Percentiles rank a stretch among this genome's conserved stretches.
Evolutionary conservation across 1,140 invertebrate genomes (phyloP).

Genomic region (Lethrus apterus): DNA sequence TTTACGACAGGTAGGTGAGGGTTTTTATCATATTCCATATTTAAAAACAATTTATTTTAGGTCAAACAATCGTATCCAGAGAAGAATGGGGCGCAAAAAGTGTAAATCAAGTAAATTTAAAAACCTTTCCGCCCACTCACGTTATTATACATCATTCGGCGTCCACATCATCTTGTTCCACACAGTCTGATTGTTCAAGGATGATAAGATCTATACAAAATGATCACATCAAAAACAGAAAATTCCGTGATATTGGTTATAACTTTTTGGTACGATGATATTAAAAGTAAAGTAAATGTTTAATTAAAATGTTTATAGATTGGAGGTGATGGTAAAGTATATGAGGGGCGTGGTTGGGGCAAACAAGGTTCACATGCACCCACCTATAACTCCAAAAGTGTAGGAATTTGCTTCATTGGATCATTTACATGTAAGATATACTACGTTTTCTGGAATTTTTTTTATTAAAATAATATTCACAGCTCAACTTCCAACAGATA

Average conservation of each 20-base stretch:
- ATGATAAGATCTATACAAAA: background rate
- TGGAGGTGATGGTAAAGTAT: background rate
- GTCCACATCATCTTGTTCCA: background rate
- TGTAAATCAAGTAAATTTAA: no score
- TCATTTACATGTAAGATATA: background rate
- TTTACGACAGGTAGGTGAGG: background rate
- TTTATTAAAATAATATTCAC: no score
- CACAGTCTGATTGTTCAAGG: background rate
- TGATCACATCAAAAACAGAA: background rate
- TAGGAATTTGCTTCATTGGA: slow-evolving; percentile 58
- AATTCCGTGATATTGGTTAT: background rate
- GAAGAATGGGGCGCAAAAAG: no score
- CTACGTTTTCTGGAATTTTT: no score
- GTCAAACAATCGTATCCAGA: background rate
- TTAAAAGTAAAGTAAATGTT: background rate
- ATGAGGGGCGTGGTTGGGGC: slow-evolving; percentile 58
- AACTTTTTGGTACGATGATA: background rate
- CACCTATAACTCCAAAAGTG: slow-evolving; percentile 56
- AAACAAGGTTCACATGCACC: slow-evolving; percentile 56
- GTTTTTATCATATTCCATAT: background rate
- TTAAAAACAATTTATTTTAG: background rate
- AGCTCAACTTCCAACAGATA: slow-evolving; percentile 40
- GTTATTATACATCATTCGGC: background rate
- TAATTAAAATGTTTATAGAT: no score
- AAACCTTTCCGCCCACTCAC: no score